Evolutionary conservation across 2,113 vertebrate genomes (phyloP).

Genomic region (Rhabdornis inornatus): DNA sequence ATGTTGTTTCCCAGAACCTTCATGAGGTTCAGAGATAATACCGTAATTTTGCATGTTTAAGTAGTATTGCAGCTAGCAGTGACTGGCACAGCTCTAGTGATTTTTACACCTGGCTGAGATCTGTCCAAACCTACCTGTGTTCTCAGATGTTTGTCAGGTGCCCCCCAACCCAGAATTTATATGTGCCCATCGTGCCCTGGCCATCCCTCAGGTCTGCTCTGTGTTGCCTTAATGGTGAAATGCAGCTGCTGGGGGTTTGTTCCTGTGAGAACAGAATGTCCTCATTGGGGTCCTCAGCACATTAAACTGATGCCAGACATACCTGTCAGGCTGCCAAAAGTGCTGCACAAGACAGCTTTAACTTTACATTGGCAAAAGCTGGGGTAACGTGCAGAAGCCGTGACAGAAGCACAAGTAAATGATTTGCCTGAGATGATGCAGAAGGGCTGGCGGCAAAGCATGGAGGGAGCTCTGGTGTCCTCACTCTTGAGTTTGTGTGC

Average conservation of each 20-base stretch:
- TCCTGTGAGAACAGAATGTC: not conserved
- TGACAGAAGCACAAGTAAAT: not conserved
- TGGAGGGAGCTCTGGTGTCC: not conserved
- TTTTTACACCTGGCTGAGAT: not conserved
- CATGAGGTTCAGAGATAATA: not conserved
- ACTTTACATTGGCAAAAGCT: not conserved
- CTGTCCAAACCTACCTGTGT: not conserved
- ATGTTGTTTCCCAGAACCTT: not conserved
- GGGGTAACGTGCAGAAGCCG: not conserved
- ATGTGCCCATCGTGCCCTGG: rapidly evolving
- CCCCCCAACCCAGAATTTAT: rapidly evolving
- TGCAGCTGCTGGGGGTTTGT: not conserved
- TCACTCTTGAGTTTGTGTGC: rapidly evolving
- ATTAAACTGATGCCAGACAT: not conserved
- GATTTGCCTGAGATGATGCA: not conserved
- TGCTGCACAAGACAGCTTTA: not conserved
- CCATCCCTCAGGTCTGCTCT: not conserved
- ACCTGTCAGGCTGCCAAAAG: not conserved
- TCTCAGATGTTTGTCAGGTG: not conserved
- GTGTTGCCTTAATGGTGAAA: not conserved
- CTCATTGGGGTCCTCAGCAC: not conserved
- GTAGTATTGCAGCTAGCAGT: not conserved
- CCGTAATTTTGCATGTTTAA: rapidly evolving
- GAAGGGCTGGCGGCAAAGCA: not conserved
- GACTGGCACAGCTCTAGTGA: not conserved